Conservation (phyloP, 2,113 vertebrate genomes). For the Callipepla squamata region DNA sequence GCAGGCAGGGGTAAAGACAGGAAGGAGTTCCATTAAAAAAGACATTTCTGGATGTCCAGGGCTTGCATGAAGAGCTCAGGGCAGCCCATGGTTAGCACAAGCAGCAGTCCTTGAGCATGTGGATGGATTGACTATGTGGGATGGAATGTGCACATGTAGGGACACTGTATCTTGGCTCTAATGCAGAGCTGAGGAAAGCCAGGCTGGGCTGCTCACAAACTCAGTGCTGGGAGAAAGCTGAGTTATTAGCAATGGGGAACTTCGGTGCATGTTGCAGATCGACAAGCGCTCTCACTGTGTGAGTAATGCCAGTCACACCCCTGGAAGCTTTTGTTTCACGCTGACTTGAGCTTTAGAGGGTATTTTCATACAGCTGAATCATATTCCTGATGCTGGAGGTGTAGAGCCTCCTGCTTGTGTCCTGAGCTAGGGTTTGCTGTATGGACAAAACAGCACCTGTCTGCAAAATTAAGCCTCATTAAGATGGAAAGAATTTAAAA, state of each 20-base stretch:
- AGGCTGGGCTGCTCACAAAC: neutral
- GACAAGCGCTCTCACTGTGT: neutral
- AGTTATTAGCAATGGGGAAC: neutral
- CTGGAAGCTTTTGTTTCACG: neutral
- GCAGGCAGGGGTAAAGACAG: neutral
- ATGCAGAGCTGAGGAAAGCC: neutral
- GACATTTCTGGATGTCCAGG: neutral
- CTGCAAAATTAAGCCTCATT: neutral
- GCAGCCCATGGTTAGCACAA: neutral
- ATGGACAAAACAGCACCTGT: neutral
- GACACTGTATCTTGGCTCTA: neutral
- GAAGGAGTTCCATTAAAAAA: neutral
- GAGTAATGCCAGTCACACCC: neutral
- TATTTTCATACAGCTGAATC: neutral
- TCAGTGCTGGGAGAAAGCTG: neutral
- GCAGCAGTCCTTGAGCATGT: fast-evolving
- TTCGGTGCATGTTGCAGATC: neutral
- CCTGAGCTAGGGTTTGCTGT: neutral
- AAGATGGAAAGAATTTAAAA: neutral
- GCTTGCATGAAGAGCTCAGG: neutral
- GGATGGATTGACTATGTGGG: neutral
- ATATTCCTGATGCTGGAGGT: neutral
- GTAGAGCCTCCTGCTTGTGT: neutral
- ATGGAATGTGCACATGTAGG: fast-evolving
- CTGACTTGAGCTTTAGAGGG: neutral